These are phyloP conservation scores for Drosophila basisetae DNA, from an alignment of 2,888 invertebrate species.

Conservation along the genomic window DNA sequence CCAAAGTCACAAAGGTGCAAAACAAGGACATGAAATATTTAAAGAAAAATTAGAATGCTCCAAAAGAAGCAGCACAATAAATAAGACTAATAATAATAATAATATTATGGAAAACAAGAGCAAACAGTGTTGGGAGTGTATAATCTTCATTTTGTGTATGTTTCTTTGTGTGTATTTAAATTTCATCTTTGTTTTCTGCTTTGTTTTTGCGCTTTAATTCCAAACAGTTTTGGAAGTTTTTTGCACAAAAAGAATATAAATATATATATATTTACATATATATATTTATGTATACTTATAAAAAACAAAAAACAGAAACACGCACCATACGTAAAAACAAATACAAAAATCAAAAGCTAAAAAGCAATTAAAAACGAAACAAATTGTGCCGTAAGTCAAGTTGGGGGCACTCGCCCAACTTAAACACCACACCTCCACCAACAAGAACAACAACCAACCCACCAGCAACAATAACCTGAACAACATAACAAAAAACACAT, in stretches of 20 bases:
- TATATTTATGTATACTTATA: not conserved
- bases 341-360: slow-evolving; percentile 46
- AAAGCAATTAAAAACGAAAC: slow-evolving; percentile 75
- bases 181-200: slow-evolving; percentile 40
- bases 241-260: not conserved
- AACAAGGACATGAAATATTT: slow-evolving; percentile 55
- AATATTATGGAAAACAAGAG: slow-evolving; percentile 10
- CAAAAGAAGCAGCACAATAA: not conserved
- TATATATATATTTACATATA: not conserved
- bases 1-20: slow-evolving; percentile 50
- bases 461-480: slow-evolving; percentile 14
- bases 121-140: not conserved
- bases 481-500: slow-evolving; percentile 5
- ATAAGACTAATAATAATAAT: slow-evolving; percentile 16
- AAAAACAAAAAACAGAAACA: slow-evolving; percentile 1
- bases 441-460: slow-evolving; percentile 6
- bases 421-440: slow-evolving; percentile 16
- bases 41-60: slow-evolving; percentile 21
- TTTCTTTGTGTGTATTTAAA: slow-evolving; percentile 7
- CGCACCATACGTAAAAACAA: slow-evolving; percentile 7
- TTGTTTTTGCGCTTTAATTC: slow-evolving; percentile 33
- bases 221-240: slow-evolving; percentile 37
- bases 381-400: slow-evolving; percentile 76
- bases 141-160: not conserved
- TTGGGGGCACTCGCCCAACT: slow-evolving; percentile 70